Base-by-base conservation (phyloP, 2,888 invertebrate species). In the Matsumyia berberina region DNA sequence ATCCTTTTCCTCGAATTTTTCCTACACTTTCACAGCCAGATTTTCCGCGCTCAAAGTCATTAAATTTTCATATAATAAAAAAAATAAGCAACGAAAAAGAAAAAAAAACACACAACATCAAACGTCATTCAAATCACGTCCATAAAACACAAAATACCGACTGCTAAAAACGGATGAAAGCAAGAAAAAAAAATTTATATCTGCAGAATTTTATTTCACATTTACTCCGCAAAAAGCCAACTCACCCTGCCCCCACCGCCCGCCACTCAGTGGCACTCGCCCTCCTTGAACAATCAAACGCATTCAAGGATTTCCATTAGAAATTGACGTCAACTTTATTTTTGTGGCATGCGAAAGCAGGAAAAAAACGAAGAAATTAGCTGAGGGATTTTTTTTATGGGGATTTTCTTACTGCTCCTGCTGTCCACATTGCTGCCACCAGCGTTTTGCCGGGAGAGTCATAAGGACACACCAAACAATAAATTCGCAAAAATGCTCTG, bases 271-370 rank as follows among this genome's bases (percentile, higher is more conserved):
- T 15, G 37, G 15, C 15, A 39, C 53, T 64, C 37, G n/a, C 33
- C 19, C 53, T 53, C 67, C 55, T 51, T 49, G 49, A 83, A 79
- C 74, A 85, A 85, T 85, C 83, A 85, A 74, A 85, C 79, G 62
- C 62, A 79, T 79, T 85, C 79, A 74, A 85, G 79, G 79, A 85
- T 85, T 85, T 64, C 79, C 79, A 85, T 74, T 79, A 69, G 51
- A 79, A 79, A 69, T 78, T 79, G 83, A 85, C 83, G 74, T 74
- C 69, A 64, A 85, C 60, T 83, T 62, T 78, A 64, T 83, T 73
- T 78, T 73, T 85, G 73, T 78, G 73, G 79, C 82, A 78, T 53
- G 49, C 44, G 44, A 33, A 49, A 69, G 44, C 55, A 49, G 57
- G 19, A 57, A 49, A 67, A 67, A 62, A 66, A 62, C 19, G 24